Evolutionary conservation across 1,140 invertebrate genomes (phyloP).

Genomic region (Leguminivora glycinivorella): DNA sequence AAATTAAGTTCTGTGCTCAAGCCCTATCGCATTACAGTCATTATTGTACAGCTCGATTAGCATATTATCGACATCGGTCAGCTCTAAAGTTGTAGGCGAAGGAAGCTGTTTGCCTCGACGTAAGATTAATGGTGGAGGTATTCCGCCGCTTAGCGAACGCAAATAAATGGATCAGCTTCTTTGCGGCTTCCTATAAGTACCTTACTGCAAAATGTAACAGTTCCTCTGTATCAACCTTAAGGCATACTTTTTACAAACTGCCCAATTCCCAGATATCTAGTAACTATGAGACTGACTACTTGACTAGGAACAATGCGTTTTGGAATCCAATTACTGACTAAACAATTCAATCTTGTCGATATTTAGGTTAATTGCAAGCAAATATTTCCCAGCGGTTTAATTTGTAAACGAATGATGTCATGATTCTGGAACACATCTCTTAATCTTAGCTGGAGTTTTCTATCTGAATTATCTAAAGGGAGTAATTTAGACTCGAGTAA

Average conservation of each 20-base stretch:
- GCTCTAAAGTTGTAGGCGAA: conserved; percentile 53
- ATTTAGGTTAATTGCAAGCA: conserved; percentile 57
- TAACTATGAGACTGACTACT: neutral
- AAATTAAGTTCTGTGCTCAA: neutral
- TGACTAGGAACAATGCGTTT: conserved; percentile 37
- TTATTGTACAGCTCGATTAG: conserved; percentile 45
- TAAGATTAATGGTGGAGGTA: conserved; percentile 66
- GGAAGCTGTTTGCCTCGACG: conserved; percentile 59
- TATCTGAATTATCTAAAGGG: neutral
- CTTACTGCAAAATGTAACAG: neutral
- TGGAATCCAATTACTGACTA: conserved; percentile 42
- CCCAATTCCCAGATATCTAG: neutral
- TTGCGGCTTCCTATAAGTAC: neutral
- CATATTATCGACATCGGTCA: conserved; percentile 53
- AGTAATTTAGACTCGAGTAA: neutral
- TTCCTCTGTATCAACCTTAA: neutral
- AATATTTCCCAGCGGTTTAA: conserved; percentile 51
- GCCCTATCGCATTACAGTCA: conserved; percentile 20
- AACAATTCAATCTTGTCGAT: conserved; percentile 42
- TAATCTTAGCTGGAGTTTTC: neutral
- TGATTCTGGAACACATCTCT: neutral
- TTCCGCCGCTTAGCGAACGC: neutral
- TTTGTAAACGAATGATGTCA: conserved; percentile 51
- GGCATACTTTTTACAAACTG: neutral
- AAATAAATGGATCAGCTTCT: neutral